Evolutionary conservation across 2,797 vertebrate genomes (phyloP), one percentile per base, ranked within the genome.

Genomic region (Anomalospiza imberbis): DNA sequence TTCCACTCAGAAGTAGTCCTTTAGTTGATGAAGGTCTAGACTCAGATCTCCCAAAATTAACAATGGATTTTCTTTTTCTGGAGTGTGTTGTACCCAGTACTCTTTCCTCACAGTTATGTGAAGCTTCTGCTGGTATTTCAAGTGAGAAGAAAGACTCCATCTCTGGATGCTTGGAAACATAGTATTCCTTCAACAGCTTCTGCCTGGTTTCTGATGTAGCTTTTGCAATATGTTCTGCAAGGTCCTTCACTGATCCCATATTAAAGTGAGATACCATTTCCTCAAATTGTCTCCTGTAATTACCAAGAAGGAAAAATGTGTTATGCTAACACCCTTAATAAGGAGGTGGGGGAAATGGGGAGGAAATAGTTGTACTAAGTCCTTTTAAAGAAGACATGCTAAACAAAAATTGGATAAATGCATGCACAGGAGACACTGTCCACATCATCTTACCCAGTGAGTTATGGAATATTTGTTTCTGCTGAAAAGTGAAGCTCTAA

Each of bases 241-340:
- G 98, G 50, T 98, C 97, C 90, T 97, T 95, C 53, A 97, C 85
- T 67, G 99, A 98, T 88, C 93, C 53, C 45, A 97, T 98, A 40
- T 97, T 96, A 36, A 98, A 98, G 75, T 97, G 96, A 67, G 95
- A 96, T 17, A 98, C 97, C 99, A 99, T 99, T 93, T 99, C 98
- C 89, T 98, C 97, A 97, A 99, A 98, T 62, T 99, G 99, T 85
- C 98, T 98, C 97, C 99, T 99, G 95, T 53, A 96, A 89, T 92
- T 62, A 96, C 72, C n/a, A 96, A 82, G 51, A 80, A 95, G 85
- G 42, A 96, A 97, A 97, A 94, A 68, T 7, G 51, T 6, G 3
- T 93, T 66, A 71, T 24, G n/a, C 32, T 66, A n/a, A 87, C 55
- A 68, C 32, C 34, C 63, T 93, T 80, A 91, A 89, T 77, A 65